Evolutionary conservation across 2,797 vertebrate species (phyloP).

Genomic region (Caiman crocodilus): DNA sequence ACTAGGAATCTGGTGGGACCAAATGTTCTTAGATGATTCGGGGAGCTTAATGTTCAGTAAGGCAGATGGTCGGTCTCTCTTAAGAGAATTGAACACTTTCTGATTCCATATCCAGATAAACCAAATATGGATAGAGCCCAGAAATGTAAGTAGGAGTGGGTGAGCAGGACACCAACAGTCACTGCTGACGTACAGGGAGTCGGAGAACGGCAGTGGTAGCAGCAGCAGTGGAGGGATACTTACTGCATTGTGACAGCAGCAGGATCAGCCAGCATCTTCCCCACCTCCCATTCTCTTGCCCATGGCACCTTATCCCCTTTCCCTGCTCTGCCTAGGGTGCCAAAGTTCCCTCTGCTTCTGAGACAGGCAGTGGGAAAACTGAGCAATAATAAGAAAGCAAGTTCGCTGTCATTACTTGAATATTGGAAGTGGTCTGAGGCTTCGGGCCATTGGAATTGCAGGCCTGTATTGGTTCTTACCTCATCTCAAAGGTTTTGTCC

Average conservation of each 20-base stretch:
- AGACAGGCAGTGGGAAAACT: background rate
- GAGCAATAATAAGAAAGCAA: background rate
- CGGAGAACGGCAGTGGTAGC: too few relatives aligned
- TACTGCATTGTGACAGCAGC: too few relatives aligned
- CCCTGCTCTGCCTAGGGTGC: too few relatives aligned
- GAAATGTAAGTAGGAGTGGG: too few relatives aligned
- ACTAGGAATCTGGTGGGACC: background rate
- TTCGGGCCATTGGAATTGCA: background rate
- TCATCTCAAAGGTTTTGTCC: background rate
- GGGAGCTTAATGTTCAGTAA: background rate
- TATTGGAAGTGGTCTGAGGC: background rate
- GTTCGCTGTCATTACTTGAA: background rate
- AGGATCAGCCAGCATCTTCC: too few relatives aligned
- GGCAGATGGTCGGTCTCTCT: background rate
- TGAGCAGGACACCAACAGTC: too few relatives aligned
- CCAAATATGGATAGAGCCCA: background rate
- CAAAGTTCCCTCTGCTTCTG: too few relatives aligned
- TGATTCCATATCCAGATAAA: background rate
- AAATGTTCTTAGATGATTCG: background rate
- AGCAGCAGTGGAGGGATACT: too few relatives aligned
- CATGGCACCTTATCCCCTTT: too few relatives aligned
- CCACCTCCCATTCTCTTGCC: too few relatives aligned
- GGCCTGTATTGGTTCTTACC: accelerated
- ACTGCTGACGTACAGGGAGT: too few relatives aligned
- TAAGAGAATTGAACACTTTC: background rate